Evolutionary conservation across 2,797 vertebrate species (phyloP), one percentile per base, ranked within the genome.

Genomic region (Chelidonichthys spinosus): DNA sequence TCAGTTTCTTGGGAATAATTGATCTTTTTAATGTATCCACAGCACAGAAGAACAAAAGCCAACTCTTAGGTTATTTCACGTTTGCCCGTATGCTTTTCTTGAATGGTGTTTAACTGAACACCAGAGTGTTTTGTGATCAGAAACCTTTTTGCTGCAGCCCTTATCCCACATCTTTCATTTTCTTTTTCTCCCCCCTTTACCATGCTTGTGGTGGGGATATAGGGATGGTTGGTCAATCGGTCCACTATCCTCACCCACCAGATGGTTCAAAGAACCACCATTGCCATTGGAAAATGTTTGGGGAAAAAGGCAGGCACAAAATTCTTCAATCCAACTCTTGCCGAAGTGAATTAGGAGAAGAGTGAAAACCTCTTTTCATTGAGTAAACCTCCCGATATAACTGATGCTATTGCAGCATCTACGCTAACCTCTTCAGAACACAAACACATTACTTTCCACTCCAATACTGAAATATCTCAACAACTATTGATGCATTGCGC

Each of bases 51-150:
- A 70, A 14, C 55, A 44, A 11, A 71, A 49, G 64, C 67, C 67
- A 70, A 62, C 54, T 56, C 52, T 75, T 54, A 62, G 35, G 17
- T 13, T 36, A n/a, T 67, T 74, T 66, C 13, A 72, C n/a, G 71
- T 78, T 53, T 44, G 14, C 35, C 14, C 40, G 9, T 54, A 35
- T 40, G 44, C 11, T 65, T 76, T 46, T 25, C 37, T 77, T 74
- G 58, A 46, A 65, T 63, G 18, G 15, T 37, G 37, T 70, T 78
- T 76, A 32, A 66, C 55, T 64, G 53, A 6, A 39, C 14, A 69
- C n/a, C 44, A 64, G 2, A 7, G 32, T 54, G 7, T 54, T 80
- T 79, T 69, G 35, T 50, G 33, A 18, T 9, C 42, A 59, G 54
- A 33, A 60, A 13, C 36, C 37, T 65, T 62, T 76, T 76, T 49